Percentiles rank a stretch among this genome's conserved stretches.
Evolutionary conservation across 2,888 invertebrate species (phyloP).

Genomic region (Tetramorium bicarinatum): DNA sequence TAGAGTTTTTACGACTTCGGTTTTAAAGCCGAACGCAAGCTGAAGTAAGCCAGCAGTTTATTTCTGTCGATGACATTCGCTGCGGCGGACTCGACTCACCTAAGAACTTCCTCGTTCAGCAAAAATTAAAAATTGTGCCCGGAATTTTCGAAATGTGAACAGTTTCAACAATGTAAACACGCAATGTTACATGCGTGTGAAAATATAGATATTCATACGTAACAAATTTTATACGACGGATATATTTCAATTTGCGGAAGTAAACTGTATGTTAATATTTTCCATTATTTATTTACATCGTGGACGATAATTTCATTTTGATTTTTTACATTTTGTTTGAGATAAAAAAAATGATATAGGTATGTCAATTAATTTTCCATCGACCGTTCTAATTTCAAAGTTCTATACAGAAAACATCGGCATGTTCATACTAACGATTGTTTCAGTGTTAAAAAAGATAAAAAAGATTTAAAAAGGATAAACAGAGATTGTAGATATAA

Average conservation of each 20-base stretch:
- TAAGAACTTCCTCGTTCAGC: background rate
- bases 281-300: background rate
- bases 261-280: background rate
- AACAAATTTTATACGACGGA: background rate
- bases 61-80: background rate
- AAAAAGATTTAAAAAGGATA: background rate
- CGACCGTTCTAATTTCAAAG: too few species aligned
- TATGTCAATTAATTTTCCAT: too few species aligned
- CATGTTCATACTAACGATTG: too few species aligned
- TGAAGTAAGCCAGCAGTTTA: background rate
- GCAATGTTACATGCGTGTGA: background rate
- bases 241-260: background rate
- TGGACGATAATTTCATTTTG: background rate
- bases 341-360: too few species aligned
- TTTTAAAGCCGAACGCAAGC: background rate
- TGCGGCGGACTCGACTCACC: background rate
- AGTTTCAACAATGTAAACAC: background rate
- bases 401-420: too few species aligned
- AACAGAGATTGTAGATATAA: background rate
- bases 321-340: background rate
- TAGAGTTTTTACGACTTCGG: background rate
- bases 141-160: conserved; percentile 10
- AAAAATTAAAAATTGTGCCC: conserved; percentile 1
- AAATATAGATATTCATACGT: background rate
- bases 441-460: too few species aligned